phyloP scores from a whole-genome alignment of 2,797 vertebrate genomes.

The Glyptemys insculpta region DNA sequence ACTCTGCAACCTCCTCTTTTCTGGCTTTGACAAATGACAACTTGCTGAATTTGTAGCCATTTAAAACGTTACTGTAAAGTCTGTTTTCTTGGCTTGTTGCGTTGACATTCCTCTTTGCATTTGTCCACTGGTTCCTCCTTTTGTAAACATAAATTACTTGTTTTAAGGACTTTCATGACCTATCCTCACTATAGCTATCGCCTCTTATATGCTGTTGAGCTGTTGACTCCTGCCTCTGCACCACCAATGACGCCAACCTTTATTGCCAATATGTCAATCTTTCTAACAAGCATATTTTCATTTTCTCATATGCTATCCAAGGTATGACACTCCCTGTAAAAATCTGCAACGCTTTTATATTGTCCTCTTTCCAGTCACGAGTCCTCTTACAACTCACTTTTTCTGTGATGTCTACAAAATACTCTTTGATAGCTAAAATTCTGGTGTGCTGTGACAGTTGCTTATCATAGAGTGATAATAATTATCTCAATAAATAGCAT shows the following conservation, averaged over 20 bases:
- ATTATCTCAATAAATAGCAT: too few relatives aligned
- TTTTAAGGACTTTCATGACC: neutral
- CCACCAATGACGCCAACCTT: neutral
- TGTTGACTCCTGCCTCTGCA: neutral
- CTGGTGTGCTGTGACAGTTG: too few relatives aligned
- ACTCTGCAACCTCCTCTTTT: slow-evolving; percentile 43
- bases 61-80: neutral
- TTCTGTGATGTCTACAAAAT: too few relatives aligned
- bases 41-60: slow-evolving; percentile 40
- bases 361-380: neutral
- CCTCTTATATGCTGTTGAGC: neutral
- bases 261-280: neutral
- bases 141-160: slow-evolving; percentile 48
- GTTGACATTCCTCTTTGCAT: slow-evolving; percentile 2
- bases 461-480: too few relatives aligned
- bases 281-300: slow-evolving; percentile 5
- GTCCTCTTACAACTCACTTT: neutral
- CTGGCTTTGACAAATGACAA: slow-evolving; percentile 47
- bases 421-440: too few relatives aligned
- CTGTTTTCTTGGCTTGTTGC: neutral
- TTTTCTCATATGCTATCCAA: slow-evolving; percentile 6
- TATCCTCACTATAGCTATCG: neutral
- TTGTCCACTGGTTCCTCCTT: slow-evolving; percentile 12
- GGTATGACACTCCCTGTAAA: neutral
- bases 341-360: neutral